phyloP scores from a whole-genome alignment of 92 coral and sea anemone species.

The Epizoanthus fatuus region DNA sequence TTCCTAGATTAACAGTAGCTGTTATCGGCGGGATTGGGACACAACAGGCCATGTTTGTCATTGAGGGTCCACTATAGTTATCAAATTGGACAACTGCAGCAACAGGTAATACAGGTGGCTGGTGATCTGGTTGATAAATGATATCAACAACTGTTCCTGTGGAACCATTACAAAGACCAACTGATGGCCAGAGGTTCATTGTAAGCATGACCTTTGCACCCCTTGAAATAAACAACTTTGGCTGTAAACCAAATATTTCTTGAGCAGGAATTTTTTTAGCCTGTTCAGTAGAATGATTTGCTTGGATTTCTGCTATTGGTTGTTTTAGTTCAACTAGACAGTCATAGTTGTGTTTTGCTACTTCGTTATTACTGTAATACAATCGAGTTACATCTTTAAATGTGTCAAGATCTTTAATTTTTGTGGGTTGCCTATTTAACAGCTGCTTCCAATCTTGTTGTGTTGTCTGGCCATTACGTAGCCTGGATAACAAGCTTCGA shows the following conservation, averaged over 20 bases:
- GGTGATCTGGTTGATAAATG: slow-evolving; percentile 16
- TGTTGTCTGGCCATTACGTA: slow-evolving; percentile 33
- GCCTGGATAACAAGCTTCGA: slow-evolving; percentile 2
- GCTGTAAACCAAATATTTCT: slow-evolving; percentile 18
- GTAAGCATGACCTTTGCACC: slow-evolving; percentile 2
- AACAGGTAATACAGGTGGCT: slow-evolving; percentile 3
- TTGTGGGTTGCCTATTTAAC: slow-evolving; percentile 29
- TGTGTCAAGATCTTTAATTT: neutral
- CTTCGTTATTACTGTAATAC: neutral
- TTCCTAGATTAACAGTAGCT: slow-evolving; percentile 14
- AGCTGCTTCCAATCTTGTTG: slow-evolving; percentile 29
- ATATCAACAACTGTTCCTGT: slow-evolving; percentile 13
- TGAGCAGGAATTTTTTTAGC: slow-evolving; percentile 6
- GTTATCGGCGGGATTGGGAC: slow-evolving; percentile 40
- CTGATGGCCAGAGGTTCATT: slow-evolving; percentile 47
- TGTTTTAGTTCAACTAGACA: neutral
- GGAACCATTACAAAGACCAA: slow-evolving; percentile 34
- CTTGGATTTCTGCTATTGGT: neutral
- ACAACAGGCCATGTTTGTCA: slow-evolving; percentile 18
- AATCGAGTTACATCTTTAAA: slow-evolving; percentile 1
- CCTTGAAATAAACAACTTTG: slow-evolving; percentile 2
- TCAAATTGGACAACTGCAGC: slow-evolving; percentile 31
- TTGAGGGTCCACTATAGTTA: slow-evolving; percentile 24
- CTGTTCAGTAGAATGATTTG: neutral
- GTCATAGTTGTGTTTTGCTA: neutral